These are phyloP conservation scores for Stenichneumon culpator DNA, from an alignment of 2,888 invertebrate species.

Conservation along the genomic window DNA sequence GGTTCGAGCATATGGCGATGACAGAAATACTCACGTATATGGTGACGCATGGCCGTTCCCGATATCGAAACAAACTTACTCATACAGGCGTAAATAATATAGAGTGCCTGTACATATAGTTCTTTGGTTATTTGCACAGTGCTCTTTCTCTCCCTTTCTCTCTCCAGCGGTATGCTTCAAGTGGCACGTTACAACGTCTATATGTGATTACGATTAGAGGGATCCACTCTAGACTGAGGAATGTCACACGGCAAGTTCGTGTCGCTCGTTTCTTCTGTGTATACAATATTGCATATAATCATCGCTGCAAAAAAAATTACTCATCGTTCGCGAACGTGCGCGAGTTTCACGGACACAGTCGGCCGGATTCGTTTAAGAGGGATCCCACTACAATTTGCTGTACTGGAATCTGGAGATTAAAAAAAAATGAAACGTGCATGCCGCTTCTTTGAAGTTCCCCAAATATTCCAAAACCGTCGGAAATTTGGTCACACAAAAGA, in stretches of 20 bases:
- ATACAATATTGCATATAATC: neutral
- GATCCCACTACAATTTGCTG: neutral
- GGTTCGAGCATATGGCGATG: conserved; percentile 62
- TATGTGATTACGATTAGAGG: conserved; percentile 61
- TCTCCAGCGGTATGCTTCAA: conserved; percentile 6
- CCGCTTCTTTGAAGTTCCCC: no score
- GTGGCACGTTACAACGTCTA: neutral
- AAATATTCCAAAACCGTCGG: no score
- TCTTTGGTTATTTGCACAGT: neutral
- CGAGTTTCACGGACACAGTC: neutral
- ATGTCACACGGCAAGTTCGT: conserved; percentile 22
- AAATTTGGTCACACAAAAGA: no score
- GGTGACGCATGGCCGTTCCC: conserved; percentile 64
- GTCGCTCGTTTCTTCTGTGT: neutral
- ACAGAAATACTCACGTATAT: conserved; percentile 53
- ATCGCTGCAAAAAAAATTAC: neutral
- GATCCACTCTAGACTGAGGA: conserved; percentile 43
- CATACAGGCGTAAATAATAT: conserved; percentile 8
- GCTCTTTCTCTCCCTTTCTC: neutral
- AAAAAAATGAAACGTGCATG: no score
- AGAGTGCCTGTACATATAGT: conserved; percentile 1
- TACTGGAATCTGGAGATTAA: neutral
- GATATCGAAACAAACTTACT: conserved; percentile 63
- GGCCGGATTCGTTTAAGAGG: neutral
- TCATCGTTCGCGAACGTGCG: neutral